These are phyloP conservation scores for Eupithecia vulgata DNA, from an alignment of 2,888 invertebrate genomes.

Conservation along the genomic window DNA sequence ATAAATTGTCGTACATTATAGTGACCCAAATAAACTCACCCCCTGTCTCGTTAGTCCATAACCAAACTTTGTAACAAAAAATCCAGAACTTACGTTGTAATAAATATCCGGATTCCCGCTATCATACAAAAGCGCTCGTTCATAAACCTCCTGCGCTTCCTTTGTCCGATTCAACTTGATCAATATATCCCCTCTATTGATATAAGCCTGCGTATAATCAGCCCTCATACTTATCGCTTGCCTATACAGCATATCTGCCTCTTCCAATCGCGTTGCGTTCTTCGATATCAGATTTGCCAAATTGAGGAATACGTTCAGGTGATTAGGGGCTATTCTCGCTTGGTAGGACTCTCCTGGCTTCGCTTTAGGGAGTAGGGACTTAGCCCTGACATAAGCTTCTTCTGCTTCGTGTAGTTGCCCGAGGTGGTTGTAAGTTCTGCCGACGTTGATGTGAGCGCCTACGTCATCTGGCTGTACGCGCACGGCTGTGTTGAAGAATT, in stretches of 20 bases:
- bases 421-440: conserved; percentile 96
- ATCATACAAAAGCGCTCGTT: conserved; percentile 95
- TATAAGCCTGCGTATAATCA: conserved; percentile 98
- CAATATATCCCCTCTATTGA: conserved; percentile 97
- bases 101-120: conserved; percentile 97
- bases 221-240: conserved; percentile 99
- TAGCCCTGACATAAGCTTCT: conserved; percentile 95
- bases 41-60: not conserved
- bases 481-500: conserved; percentile 96
- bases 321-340: conserved; percentile 97
- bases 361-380: conserved; percentile 94
- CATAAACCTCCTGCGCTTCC: conserved; percentile 97
- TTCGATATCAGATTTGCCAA: conserved; percentile 97
- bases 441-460: conserved; percentile 98
- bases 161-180: conserved; percentile 96
- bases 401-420: conserved; percentile 91
- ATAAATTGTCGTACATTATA: too few relatives aligned
- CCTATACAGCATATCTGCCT: conserved; percentile 96
- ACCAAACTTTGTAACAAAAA: not conserved
- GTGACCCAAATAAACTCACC: too few relatives aligned
- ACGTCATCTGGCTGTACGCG: conserved; percentile 97
- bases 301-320: conserved; percentile 97
- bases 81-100: conserved; percentile 90
- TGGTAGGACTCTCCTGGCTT: conserved; percentile 98
- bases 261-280: conserved; percentile 94